Evolutionary conservation across 2,113 vertebrate genomes (phyloP).

Genomic region (Channa argus): DNA sequence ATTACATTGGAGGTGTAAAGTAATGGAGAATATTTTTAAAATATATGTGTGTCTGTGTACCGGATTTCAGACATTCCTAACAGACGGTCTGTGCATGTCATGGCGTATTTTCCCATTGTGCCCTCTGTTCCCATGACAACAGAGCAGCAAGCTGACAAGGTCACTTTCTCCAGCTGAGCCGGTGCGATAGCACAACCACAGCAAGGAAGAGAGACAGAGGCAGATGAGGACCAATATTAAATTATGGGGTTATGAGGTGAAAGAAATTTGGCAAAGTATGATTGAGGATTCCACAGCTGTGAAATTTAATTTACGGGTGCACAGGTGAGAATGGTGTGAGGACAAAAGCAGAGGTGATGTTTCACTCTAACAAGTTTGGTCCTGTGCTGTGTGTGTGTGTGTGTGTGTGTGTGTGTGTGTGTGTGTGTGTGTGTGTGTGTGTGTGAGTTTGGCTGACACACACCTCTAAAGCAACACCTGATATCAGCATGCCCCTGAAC

Average conservation of each 20-base stretch:
- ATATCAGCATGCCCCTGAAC: conserved; percentile 51
- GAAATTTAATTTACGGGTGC: conserved; percentile 59
- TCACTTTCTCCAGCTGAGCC: conserved; percentile 69
- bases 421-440: not conserved
- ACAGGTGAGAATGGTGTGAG: conserved; percentile 38
- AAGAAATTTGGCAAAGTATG: conserved; percentile 5
- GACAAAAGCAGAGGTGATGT: conserved; percentile 25
- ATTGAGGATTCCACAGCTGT: conserved; percentile 21
- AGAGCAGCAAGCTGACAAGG: conserved; percentile 67
- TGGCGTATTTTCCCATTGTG: conserved; percentile 37
- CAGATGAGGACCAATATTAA: conserved; percentile 46
- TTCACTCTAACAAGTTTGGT: conserved; percentile 14
- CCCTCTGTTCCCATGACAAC: conserved; percentile 81
- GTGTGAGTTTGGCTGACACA: not conserved
- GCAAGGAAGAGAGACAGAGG: conserved; percentile 16
- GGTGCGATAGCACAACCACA: conserved; percentile 24
- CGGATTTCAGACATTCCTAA: not conserved
- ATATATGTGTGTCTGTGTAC: not conserved
- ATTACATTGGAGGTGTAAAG: not conserved
- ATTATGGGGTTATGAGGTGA: conserved; percentile 38
- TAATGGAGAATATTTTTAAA: not conserved
- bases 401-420: not conserved
- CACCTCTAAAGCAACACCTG: not conserved
- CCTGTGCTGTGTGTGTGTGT: not conserved
- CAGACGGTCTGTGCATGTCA: conserved; percentile 16